Evolutionary conservation across 1,140 invertebrate species (phyloP), one percentile per base, ranked within the genome.

Genomic region (Scylla paramamosain): DNA sequence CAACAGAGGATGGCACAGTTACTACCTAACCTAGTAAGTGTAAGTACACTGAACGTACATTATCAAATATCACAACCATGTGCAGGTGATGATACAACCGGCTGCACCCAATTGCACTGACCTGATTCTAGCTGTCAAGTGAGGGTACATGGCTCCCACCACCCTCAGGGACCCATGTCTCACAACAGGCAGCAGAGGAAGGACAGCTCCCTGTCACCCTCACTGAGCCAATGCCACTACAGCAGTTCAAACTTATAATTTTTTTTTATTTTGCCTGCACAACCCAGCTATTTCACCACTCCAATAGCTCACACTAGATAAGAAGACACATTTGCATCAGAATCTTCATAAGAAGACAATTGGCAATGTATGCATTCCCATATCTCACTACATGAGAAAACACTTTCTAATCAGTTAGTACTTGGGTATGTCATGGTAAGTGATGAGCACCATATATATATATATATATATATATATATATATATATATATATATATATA

Each of bases 11-110:
- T 95, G 94, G 94, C 94, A 92, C 94, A 95, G 94, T 95, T 95
- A 95, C 94, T 95, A 95, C 86, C 94, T 95, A 95, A 95, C 94
- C 94, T 95, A 95, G 84, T 59, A 77, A 95, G 94, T 95, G 94
- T 95, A 59, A 91, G 88, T 94, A 94, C 93, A 94, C 67, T 90
- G 94, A 95, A 95, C 32, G 91, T 92, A 95, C 91, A 88, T 77
- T 94, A 95, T 83, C 94, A 95, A 95, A 95, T 95, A 95, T 95
- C 94, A 95, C 94, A 95, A 95, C 94, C 94, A 95, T 87, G 94
- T 95, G 94, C 91, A 92, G 94, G 94, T 95, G 94, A 95, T 92
- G 94, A 87, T 95, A 52, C 46, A 92, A 92, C 94, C 83, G 46
- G 91, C 91, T 67, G 84, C 91, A 93, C 91, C 91, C 91, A n/a